phyloP scores from a whole-genome alignment of 2,797 vertebrate species.

The Leucoraja ocellata region DNA sequence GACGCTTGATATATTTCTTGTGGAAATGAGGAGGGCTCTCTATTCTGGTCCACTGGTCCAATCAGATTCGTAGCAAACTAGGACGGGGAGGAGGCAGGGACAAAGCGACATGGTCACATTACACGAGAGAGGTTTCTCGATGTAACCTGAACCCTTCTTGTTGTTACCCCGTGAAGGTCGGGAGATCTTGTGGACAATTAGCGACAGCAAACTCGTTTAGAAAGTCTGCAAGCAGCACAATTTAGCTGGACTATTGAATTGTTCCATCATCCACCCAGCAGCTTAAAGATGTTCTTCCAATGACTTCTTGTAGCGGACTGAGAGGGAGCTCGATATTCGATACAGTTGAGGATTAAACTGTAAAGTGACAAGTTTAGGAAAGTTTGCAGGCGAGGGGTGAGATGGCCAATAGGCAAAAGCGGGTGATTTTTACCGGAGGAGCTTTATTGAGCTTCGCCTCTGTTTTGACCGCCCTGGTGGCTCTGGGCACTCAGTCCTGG shows the following conservation, averaged over 20 bases:
- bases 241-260: neutral
- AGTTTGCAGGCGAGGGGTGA: neutral
- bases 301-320: neutral
- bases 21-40: neutral
- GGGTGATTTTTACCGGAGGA: constrained; percentile 63
- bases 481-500: constrained; percentile 72
- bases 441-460: constrained; percentile 67
- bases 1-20: too few species aligned
- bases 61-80: neutral
- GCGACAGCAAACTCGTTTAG: neutral
- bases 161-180: neutral
- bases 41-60: neutral
- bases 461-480: constrained; percentile 68
- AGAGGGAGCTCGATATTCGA: neutral
- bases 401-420: constrained; percentile 76
- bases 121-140: neutral
- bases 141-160: neutral
- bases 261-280: too few species aligned
- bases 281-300: neutral
- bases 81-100: neutral
- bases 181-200: neutral
- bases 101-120: neutral
- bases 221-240: neutral
- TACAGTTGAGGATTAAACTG: too few species aligned
- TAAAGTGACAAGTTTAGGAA: neutral